Evolutionary conservation across 2,888 invertebrate species (phyloP).

Genomic region (Sicus ferrugineus): DNA sequence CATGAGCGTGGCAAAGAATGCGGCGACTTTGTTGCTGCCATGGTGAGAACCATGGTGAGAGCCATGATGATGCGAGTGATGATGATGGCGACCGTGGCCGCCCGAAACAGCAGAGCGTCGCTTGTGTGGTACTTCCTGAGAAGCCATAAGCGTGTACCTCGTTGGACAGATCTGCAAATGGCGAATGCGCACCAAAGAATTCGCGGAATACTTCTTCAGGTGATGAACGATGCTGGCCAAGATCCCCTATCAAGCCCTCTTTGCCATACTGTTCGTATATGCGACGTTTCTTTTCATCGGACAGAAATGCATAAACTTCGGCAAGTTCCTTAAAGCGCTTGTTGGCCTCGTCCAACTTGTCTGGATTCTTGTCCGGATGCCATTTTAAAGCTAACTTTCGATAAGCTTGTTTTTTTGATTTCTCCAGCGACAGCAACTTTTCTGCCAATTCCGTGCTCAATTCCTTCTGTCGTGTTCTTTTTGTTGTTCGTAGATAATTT

Average conservation of each 20-base stretch:
- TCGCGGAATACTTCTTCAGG: constrained; percentile 99
- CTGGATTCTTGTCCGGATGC: constrained; percentile 99
- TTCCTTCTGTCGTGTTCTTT: too few species aligned
- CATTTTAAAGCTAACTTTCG: constrained; percentile 96
- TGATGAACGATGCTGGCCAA: constrained; percentile 55
- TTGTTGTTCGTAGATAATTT: too few species aligned
- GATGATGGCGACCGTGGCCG: constrained; percentile 48
- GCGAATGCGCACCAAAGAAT: constrained; percentile 89
- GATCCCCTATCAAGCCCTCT: constrained; percentile 77
- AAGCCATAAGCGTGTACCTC: constrained; percentile 57
- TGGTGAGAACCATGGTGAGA: too few species aligned
- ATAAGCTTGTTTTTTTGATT: too few species aligned
- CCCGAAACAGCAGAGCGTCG: constrained; percentile 50
- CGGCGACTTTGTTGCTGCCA: constrained; percentile 50
- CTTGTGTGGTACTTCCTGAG: constrained; percentile 43
- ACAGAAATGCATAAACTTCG: constrained; percentile 98
- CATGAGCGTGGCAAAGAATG: constrained; percentile 69
- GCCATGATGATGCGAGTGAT: constrained; percentile 64
- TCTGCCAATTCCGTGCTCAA: too few species aligned
- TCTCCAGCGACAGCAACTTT: too few species aligned
- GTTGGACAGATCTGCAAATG: constrained; percentile 84
- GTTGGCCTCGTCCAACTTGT: constrained; percentile 95
- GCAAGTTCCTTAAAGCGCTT: constrained; percentile 97
- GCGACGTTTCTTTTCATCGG: constrained; percentile 93
- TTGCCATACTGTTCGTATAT: constrained; percentile 96